These are phyloP conservation scores for Troides oblongomaculatus DNA, from an alignment of 2,888 invertebrate genomes.

Conservation along the genomic window DNA sequence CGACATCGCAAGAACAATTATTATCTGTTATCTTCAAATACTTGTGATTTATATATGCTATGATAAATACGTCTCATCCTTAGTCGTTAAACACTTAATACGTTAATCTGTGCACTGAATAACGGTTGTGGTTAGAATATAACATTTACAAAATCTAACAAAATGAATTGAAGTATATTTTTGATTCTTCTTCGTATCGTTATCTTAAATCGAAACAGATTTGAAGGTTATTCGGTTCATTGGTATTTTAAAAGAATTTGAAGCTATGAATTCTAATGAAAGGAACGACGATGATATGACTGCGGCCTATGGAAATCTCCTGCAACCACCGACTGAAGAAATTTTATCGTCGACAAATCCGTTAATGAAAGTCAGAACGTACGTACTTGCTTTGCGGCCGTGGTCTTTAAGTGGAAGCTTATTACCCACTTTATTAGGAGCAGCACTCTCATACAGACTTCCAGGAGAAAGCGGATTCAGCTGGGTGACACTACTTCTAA, in stretches of 20 bases:
- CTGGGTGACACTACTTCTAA: constrained; percentile 88
- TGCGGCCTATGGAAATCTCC: constrained; percentile 66
- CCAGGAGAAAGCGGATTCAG: constrained; percentile 88
- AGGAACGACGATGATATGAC: constrained; percentile 58
- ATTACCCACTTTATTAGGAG: constrained; percentile 94
- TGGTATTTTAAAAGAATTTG: neutral
- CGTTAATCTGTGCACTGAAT: constrained; percentile 14
- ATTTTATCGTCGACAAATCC: constrained; percentile 69
- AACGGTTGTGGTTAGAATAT: constrained; percentile 23
- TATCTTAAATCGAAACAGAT: neutral
- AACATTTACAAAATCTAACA: neutral
- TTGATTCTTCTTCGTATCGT: constrained; percentile 3
- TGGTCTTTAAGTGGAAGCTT: constrained; percentile 96
- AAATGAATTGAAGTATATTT: constrained; percentile 16
- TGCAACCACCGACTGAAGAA: constrained; percentile 68
- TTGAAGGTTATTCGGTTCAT: constrained; percentile 22
- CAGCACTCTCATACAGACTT: constrained; percentile 91
- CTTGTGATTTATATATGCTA: too few species aligned
- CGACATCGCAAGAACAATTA: too few species aligned
- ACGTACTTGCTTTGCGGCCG: constrained; percentile 92
- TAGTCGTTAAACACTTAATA: neutral
- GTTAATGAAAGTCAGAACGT: constrained; percentile 92
- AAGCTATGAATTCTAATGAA: constrained; percentile 41
- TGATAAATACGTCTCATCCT: too few species aligned
- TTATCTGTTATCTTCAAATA: too few species aligned